Evolutionary conservation across 2,888 invertebrate species (phyloP), one percentile per base, ranked within the genome.

Genomic region (Camponotus fellah): DNA sequence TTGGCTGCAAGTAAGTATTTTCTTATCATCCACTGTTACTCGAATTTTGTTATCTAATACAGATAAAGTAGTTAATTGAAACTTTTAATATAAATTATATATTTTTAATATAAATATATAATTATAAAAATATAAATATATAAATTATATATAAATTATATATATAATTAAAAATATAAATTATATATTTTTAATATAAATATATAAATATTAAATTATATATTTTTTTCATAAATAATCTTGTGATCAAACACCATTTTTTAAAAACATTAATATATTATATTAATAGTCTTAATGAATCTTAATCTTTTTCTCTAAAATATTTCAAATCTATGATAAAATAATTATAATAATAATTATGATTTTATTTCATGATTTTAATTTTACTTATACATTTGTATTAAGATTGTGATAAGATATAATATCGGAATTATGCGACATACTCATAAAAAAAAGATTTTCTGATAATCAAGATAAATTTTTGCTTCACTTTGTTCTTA

Each of bases 61-160:
- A 60, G 71, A 71, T 80, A 72, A 60, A 69, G 56, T 77, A 77
- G 68, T 68, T 58, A 21, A 5, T 40, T 56, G 10, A 66, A 56
- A 6, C 8, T 56, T 53, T 40, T 26, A 75, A 3, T 46, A 49
- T 9, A 49, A 32, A 56, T 26, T 43, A 21, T 58, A 6, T 9
- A 14, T 65, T 9, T 65, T 12, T 43, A n/a, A n/a, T n/a, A n/a
- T n/a, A n/a, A n/a, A n/a, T n/a, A n/a, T n/a, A n/a, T n/a, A n/a
- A n/a, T n/a, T n/a, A n/a, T n/a, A n/a, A n/a, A n/a, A n/a, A n/a
- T n/a, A n/a, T n/a, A n/a, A n/a, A n/a, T n/a, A n/a, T n/a, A n/a
- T n/a, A n/a, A n/a, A n/a, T n/a, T n/a, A n/a, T n/a, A n/a, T n/a
- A n/a, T n/a, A n/a, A n/a, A n/a, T n/a, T n/a, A n/a, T n/a, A n/a